phyloP scores from a whole-genome alignment of 2,797 vertebrate species.

The Botia almorhae region DNA sequence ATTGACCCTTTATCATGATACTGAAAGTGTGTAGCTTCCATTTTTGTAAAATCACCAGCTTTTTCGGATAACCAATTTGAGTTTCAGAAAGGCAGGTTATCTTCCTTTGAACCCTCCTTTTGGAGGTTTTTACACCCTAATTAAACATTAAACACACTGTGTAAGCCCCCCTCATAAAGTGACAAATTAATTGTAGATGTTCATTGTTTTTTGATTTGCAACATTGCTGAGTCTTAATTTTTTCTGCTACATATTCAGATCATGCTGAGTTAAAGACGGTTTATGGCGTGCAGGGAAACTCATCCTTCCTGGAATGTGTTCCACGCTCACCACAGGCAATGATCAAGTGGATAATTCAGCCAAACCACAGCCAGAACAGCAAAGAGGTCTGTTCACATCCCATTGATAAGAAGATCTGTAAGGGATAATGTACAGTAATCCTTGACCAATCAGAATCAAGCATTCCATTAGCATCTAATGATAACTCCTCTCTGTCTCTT shows the following conservation, averaged over 20 bases:
- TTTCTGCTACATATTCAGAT: constrained; percentile 58
- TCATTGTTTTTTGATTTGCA: too few species aligned
- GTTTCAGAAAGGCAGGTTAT: too few species aligned
- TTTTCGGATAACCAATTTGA: too few species aligned
- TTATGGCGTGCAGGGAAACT: constrained; percentile 85
- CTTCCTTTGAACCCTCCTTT: background rate
- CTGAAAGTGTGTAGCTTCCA: too few species aligned
- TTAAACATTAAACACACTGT: too few species aligned
- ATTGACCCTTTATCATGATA: too few species aligned
- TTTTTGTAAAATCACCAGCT: too few species aligned
- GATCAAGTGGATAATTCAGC: constrained; percentile 75
- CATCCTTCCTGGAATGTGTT: constrained; percentile 84
- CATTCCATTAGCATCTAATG: background rate
- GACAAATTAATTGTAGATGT: too few species aligned
- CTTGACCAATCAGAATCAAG: background rate
- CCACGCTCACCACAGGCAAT: constrained; percentile 72
- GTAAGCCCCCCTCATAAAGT: too few species aligned
- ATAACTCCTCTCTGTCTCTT: constrained; percentile 22
- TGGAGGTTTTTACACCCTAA: too few species aligned
- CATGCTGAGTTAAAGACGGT: constrained; percentile 70
- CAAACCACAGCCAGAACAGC: constrained; percentile 50
- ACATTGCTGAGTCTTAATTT: too few species aligned
- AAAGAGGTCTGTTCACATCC: constrained; percentile 68
- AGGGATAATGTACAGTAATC: background rate
- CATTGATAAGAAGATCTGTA: background rate